Percentiles rank a stretch among this genome's conserved stretches.
These are phyloP conservation scores for Mylabris phalerata DNA, from an alignment of 1,140 invertebrate genomes.

Conservation along the genomic window DNA sequence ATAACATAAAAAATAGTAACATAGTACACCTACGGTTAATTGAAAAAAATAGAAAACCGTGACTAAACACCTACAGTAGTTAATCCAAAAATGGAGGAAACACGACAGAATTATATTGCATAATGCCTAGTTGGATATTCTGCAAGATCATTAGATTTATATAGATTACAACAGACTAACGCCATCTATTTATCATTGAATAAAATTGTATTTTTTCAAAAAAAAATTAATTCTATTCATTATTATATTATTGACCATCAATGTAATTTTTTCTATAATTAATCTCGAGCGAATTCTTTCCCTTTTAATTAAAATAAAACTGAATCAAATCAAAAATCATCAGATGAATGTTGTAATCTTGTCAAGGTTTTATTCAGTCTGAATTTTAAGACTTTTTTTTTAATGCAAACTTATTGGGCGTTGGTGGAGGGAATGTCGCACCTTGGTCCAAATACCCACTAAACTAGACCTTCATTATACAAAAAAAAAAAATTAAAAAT, in stretches of 20 bases:
- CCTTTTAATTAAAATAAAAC: conserved; percentile 13
- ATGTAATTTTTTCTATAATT: too few species aligned
- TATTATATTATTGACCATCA: too few species aligned
- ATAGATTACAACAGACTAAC: too few species aligned
- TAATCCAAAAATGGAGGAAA: conserved; percentile 12
- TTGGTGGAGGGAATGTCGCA: conserved; percentile 21
- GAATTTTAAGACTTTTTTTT: neutral
- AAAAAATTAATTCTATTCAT: too few species aligned
- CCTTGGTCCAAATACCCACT: conserved; percentile 51
- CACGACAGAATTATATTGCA: conserved; percentile 12
- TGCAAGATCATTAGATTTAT: too few species aligned
- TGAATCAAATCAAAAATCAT: conserved; percentile 14
- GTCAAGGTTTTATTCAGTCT: conserved; percentile 17
- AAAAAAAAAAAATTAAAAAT: neutral
- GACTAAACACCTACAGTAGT: too few species aligned
- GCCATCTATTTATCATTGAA: too few species aligned
- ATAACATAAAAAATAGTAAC: too few species aligned
- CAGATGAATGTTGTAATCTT: conserved; percentile 5
- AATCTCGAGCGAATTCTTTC: neutral
- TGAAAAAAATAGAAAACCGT: too few species aligned
- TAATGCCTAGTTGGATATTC: conserved; percentile 5
- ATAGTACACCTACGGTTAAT: too few species aligned
- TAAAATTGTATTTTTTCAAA: neutral
- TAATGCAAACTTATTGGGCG: neutral
- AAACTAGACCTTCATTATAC: conserved; percentile 47